Evolutionary conservation across 2,797 vertebrate species (phyloP).

Genomic region (Poecile montanus): DNA sequence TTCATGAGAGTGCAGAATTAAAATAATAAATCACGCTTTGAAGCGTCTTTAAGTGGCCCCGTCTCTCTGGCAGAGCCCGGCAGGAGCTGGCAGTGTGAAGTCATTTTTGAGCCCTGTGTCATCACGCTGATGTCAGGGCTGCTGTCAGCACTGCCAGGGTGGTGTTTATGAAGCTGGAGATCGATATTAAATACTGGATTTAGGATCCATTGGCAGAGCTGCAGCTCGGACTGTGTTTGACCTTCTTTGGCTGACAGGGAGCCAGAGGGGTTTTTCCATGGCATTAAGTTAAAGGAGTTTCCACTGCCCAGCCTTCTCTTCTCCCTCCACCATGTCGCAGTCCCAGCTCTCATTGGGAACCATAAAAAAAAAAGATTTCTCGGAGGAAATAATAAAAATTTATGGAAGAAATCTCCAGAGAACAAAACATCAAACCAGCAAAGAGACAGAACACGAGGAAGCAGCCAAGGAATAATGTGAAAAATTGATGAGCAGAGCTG

Average conservation of each 20-base stretch:
- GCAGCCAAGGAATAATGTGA: background rate
- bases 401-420: background rate
- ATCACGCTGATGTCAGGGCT: constrained; percentile 21
- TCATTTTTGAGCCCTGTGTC: constrained; percentile 1
- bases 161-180: background rate
- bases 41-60: no score
- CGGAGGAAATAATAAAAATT: background rate
- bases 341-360: background rate
- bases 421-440: background rate
- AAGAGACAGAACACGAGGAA: background rate
- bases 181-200: constrained; percentile 48
- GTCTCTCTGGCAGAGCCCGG: no score
- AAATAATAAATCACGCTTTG: no score
- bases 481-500: constrained; percentile 39
- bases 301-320: constrained; percentile 53
- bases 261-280: constrained; percentile 76
- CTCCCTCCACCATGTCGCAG: background rate
- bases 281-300: constrained; percentile 63
- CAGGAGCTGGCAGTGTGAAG: background rate
- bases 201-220: constrained; percentile 19
- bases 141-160: background rate
- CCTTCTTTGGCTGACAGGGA: background rate
- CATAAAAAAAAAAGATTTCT: background rate
- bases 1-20: no score
- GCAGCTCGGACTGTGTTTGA: background rate